Conservation (phyloP, 2,113 vertebrate species). For the Cyprinus carpio region DNA sequence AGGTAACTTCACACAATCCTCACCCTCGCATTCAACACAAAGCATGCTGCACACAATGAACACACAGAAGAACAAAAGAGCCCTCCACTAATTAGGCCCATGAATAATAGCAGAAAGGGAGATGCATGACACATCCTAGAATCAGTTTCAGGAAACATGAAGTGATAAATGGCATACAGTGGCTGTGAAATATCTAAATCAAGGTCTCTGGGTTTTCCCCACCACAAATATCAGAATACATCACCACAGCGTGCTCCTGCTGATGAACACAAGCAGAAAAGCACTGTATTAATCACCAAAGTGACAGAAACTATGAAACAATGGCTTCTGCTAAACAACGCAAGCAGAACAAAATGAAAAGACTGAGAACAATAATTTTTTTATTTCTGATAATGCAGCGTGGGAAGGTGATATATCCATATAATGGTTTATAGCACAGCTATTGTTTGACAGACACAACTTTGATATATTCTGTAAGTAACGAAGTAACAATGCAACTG, state of each 20-base stretch:
- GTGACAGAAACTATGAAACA: slow-evolving; percentile 8
- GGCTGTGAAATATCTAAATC: background rate
- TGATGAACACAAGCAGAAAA: background rate
- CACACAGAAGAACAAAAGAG: slow-evolving; percentile 14
- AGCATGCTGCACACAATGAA: background rate
- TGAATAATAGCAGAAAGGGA: slow-evolving; percentile 33
- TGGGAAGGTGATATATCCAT: background rate
- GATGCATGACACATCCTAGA: slow-evolving; percentile 32
- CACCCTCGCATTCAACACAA: background rate
- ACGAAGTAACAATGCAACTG: background rate
- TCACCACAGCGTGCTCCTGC: background rate
- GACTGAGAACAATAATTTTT: slow-evolving; percentile 36
- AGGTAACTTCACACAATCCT: slow-evolving; percentile 3
- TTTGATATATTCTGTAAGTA: background rate
- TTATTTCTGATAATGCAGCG: background rate
- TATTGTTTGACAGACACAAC: background rate
- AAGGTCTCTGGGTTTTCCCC: slow-evolving; percentile 17
- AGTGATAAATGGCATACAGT: slow-evolving; percentile 34
- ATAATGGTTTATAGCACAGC: background rate
- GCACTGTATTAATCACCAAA: background rate
- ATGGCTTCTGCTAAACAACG: slow-evolving; percentile 20
- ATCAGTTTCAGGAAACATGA: slow-evolving; percentile 44
- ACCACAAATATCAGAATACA: slow-evolving; percentile 13
- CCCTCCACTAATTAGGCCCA: slow-evolving; percentile 26
- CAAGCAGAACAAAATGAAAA: slow-evolving; percentile 27